Evolutionary conservation across 2,113 vertebrate species (phyloP).

Genomic region (Balaenoptera acutorostrata): DNA sequence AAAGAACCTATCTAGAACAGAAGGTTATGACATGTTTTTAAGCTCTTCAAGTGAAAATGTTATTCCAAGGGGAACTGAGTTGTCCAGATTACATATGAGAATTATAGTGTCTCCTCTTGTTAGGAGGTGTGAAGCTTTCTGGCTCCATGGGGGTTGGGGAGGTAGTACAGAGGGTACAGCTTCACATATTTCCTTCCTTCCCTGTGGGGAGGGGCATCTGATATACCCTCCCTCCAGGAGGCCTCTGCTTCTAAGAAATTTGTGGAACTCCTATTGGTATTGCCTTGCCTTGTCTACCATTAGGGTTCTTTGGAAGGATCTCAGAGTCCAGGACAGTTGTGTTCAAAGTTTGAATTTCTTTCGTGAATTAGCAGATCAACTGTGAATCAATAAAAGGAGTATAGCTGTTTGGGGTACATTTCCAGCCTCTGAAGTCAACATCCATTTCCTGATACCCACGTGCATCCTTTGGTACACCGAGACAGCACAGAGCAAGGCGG

Average conservation of each 20-base stretch:
- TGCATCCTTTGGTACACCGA: not conserved
- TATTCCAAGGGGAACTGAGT: not conserved
- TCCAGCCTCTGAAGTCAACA: not conserved
- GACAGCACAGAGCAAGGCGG: not conserved
- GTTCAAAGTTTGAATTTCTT: constrained; percentile 17
- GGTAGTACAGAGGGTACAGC: too few relatives aligned
- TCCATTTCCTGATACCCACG: not conserved
- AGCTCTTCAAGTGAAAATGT: constrained; percentile 2
- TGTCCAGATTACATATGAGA: not conserved
- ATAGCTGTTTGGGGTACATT: not conserved
- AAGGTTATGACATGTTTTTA: not conserved
- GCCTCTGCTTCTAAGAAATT: not conserved
- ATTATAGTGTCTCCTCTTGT: not conserved
- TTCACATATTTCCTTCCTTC: not conserved
- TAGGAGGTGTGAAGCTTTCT: not conserved
- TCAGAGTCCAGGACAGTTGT: not conserved
- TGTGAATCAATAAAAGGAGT: not conserved
- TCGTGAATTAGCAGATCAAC: not conserved
- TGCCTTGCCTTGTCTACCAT: not conserved
- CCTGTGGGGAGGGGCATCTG: not conserved
- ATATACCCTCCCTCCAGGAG: not conserved
- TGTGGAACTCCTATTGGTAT: not conserved
- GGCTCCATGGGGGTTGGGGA: not conserved
- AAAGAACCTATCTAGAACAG: not conserved
- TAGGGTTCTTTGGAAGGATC: not conserved